Conservation (phyloP, 2,888 invertebrate species). For the Marronus borbonicus region DNA sequence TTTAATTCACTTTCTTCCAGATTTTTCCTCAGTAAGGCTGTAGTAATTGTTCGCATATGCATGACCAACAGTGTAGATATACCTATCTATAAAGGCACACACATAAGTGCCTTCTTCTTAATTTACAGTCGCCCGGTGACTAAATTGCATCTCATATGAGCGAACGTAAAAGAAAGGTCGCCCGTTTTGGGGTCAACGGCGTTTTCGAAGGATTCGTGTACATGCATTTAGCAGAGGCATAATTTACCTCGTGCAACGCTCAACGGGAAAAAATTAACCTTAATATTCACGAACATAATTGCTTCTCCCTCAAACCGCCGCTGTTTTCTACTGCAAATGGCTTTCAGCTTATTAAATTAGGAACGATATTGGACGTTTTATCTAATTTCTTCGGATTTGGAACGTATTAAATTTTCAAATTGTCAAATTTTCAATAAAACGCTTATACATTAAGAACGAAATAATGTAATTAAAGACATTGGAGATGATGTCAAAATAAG, state of each 20-base stretch:
- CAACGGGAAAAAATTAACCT: conserved; percentile 20
- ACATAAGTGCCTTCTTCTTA: conserved; percentile 44
- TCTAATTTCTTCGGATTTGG: conserved; percentile 13
- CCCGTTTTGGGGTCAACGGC: conserved; percentile 43
- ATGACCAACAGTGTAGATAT: neutral
- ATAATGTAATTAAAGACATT: no score
- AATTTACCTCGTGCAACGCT: conserved; percentile 38
- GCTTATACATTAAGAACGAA: neutral
- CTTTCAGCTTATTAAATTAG: conserved; percentile 28
- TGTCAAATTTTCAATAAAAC: neutral
- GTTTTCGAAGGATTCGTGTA: conserved; percentile 39
- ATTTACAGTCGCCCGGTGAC: conserved; percentile 44
- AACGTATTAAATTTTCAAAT: neutral
- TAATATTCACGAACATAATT: conserved; percentile 42
- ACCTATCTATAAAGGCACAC: conserved; percentile 30
- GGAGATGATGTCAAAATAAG: no score
- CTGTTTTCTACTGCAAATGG: conserved; percentile 4
- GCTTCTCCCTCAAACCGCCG: neutral
- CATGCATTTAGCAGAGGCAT: conserved; percentile 29
- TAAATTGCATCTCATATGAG: conserved; percentile 43
- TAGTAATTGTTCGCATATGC: neutral
- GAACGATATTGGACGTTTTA: neutral
- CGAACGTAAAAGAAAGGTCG: conserved; percentile 45
- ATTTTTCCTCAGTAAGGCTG: no score
- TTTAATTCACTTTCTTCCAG: no score